Percentiles rank a stretch among this genome's conserved stretches.
Conservation (phyloP, 2,888 invertebrate species). For the Subacronicta megacephala region DNA sequence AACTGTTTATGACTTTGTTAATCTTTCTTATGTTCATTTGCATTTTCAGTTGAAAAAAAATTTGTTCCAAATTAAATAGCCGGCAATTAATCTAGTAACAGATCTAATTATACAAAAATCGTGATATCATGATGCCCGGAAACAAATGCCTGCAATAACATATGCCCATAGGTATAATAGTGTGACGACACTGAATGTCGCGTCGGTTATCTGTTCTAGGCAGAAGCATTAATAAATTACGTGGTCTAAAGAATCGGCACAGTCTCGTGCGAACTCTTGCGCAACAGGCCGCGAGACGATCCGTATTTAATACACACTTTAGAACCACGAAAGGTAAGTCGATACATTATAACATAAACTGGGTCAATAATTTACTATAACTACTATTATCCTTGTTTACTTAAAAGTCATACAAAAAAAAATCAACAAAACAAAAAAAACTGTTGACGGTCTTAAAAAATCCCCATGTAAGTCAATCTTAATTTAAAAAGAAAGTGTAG, state of each 20-base stretch:
- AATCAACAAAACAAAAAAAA: no score
- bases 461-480: no score
- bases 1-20: no score
- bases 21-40: no score
- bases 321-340: constrained; percentile 58
- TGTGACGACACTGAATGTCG: constrained; percentile 34
- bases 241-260: constrained; percentile 78
- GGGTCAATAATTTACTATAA: background rate
- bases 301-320: constrained; percentile 39
- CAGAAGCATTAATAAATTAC: constrained; percentile 85
- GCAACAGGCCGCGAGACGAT: constrained; percentile 78
- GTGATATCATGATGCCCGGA: constrained; percentile 44
- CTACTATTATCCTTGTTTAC: no score
- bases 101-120: constrained; percentile 33
- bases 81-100: constrained; percentile 9
- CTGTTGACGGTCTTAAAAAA: no score
- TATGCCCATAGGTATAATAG: constrained; percentile 50
- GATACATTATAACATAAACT: constrained; percentile 17
- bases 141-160: constrained; percentile 43
- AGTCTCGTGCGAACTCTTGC: constrained; percentile 85
- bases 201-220: constrained; percentile 62
- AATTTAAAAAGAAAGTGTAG: no score
- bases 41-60: background rate
- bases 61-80: constrained; percentile 3
- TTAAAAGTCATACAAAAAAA: no score